phyloP scores from a whole-genome alignment of 2,888 invertebrate species.

The Dasysyrphus albostriatus region DNA sequence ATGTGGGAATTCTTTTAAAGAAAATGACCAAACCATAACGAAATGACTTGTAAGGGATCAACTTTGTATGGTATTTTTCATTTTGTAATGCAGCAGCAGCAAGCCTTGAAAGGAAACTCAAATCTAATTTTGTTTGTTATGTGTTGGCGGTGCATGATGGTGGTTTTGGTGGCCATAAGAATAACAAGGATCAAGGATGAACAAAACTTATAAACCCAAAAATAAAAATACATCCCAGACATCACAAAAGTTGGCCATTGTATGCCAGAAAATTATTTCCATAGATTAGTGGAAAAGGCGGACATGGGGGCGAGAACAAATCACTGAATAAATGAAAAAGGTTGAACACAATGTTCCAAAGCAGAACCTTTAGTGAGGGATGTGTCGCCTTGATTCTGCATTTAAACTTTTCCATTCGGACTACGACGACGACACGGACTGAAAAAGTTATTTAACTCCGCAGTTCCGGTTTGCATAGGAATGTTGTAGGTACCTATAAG shows the following conservation, averaged over 20 bases:
- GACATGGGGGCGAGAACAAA: conserved; percentile 34
- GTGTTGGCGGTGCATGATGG: not conserved
- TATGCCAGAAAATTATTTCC: conserved; percentile 44
- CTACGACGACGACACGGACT: not conserved
- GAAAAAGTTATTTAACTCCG: conserved; percentile 42
- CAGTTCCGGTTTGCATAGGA: conserved; percentile 43
- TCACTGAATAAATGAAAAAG: conserved; percentile 29
- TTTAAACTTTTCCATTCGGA: not conserved
- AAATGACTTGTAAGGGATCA: too few relatives aligned
- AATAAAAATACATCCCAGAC: conserved; percentile 12
- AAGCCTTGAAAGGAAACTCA: not conserved
- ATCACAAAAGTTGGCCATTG: conserved; percentile 38
- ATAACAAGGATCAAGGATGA: conserved; percentile 42
- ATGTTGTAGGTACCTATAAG: not conserved
- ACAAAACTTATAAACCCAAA: conserved; percentile 13
- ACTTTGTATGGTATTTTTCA: too few relatives aligned
- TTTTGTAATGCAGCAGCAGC: not conserved
- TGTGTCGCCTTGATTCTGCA: conserved; percentile 40
- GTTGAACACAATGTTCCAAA: conserved; percentile 20
- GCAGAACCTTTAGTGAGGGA: conserved; percentile 23
- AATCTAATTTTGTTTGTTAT: conserved; percentile 16
- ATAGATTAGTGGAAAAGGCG: conserved; percentile 44
- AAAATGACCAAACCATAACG: too few relatives aligned
- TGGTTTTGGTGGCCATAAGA: not conserved
- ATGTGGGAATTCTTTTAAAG: too few relatives aligned